Percentiles rank a stretch among this genome's conserved stretches.
Evolutionary conservation across 2,113 vertebrate genomes (phyloP).

Genomic region (Malurus elegans): DNA sequence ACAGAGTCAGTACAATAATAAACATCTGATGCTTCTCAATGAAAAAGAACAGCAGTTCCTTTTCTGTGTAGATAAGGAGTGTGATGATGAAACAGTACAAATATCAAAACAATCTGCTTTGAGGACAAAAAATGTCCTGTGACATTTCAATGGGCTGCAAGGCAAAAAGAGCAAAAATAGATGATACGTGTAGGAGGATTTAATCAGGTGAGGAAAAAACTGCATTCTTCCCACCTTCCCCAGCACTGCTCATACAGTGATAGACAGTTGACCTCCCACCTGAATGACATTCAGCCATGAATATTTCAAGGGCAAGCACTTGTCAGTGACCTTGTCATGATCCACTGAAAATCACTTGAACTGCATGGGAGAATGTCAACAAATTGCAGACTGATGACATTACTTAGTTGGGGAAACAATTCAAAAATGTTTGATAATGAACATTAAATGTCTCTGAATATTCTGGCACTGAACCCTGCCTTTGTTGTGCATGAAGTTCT

Average conservation of each 20-base stretch:
- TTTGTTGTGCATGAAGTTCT: neutral
- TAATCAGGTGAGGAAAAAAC: neutral
- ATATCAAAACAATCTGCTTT: constrained; percentile 56
- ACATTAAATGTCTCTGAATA: neutral
- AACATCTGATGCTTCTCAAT: constrained; percentile 61
- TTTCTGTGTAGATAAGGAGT: constrained; percentile 39
- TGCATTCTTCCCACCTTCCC: neutral
- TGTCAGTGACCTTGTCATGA: neutral
- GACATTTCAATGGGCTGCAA: constrained; percentile 37
- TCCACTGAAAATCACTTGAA: neutral
- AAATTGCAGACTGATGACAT: neutral
- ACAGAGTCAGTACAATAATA: constrained; percentile 20
- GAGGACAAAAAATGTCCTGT: constrained; percentile 49
- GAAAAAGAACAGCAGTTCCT: constrained; percentile 58
- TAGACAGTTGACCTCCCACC: neutral
- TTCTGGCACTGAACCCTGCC: neutral
- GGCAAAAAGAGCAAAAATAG: neutral
- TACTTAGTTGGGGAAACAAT: neutral
- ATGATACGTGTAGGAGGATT: neutral
- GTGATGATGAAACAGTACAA: constrained; percentile 59
- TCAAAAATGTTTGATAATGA: neutral
- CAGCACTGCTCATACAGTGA: neutral
- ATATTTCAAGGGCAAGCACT: neutral
- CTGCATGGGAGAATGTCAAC: neutral
- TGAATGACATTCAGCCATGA: neutral